These are phyloP conservation scores for Hesperia comma DNA, from an alignment of 2,888 invertebrate genomes.

Conservation along the genomic window DNA sequence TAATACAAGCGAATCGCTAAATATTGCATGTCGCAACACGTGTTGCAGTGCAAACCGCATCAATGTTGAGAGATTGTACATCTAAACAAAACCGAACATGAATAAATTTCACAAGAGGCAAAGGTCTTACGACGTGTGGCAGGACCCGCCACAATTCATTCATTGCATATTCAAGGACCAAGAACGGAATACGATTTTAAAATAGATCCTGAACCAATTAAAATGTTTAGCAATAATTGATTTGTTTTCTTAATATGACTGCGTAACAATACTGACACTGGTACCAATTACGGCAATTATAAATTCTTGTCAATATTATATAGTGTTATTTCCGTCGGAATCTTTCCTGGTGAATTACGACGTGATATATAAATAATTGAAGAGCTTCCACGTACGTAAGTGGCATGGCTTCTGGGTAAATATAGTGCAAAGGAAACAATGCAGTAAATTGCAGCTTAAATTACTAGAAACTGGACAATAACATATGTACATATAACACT, in stretches of 20 bases:
- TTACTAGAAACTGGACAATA: conserved; percentile 30
- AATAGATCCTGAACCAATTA: background rate
- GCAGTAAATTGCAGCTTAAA: conserved; percentile 24
- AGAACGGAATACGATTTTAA: background rate
- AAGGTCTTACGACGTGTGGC: conserved; percentile 16
- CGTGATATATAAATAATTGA: conserved; percentile 26
- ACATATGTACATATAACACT: conserved; percentile 23
- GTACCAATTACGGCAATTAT: conserved; percentile 13
- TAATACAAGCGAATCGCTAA: conserved; percentile 32
- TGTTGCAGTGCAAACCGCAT: conserved; percentile 32
- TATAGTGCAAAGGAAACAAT: conserved; percentile 24
- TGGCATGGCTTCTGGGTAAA: conserved; percentile 20
- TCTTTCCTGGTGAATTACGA: conserved; percentile 21
- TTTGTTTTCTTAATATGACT: no score
- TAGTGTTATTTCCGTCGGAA: conserved; percentile 10
- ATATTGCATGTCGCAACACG: conserved; percentile 31
- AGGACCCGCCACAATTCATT: conserved; percentile 12
- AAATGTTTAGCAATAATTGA: background rate
- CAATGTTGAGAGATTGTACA: conserved; percentile 30
- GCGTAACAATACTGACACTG: background rate
- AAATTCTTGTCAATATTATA: conserved; percentile 11
- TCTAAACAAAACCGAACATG: conserved; percentile 36
- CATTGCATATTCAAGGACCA: background rate
- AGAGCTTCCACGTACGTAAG: conserved; percentile 17
- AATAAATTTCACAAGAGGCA: conserved; percentile 34